Evolutionary conservation across 2,888 invertebrate species (phyloP).

Genomic region (Tryphoninae sp.): DNA sequence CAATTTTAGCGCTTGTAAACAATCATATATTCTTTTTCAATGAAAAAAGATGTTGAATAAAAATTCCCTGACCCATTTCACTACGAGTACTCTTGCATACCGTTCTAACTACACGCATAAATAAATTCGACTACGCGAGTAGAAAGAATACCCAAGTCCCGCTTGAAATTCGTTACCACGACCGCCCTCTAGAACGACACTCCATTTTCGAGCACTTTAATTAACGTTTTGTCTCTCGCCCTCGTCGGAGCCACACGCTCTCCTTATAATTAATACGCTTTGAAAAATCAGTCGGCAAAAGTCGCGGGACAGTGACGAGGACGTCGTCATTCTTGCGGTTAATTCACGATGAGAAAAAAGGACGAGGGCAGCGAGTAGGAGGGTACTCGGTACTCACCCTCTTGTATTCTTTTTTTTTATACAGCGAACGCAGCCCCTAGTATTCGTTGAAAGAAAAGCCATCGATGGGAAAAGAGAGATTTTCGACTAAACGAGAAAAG

Average conservation of each 20-base stretch:
- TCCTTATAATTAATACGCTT: conserved; percentile 76
- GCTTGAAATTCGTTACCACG: conserved; percentile 74
- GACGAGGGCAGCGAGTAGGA: no score
- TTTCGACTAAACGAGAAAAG: conserved; percentile 23
- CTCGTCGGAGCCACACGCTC: conserved; percentile 44
- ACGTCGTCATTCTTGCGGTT: conserved; percentile 13
- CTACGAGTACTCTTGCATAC: no score
- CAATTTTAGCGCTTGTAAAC: no score
- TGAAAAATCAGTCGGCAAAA: conserved; percentile 73
- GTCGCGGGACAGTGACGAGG: conserved; percentile 39
- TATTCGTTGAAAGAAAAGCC: not conserved
- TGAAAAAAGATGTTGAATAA: no score
- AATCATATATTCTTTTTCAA: no score
- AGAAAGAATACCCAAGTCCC: conserved; percentile 31
- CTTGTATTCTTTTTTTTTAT: conserved; percentile 8
- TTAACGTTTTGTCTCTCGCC: conserved; percentile 74
- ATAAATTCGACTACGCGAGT: not conserved
- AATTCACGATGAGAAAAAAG: not conserved
- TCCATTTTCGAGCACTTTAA: conserved; percentile 77
- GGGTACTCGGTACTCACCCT: not conserved
- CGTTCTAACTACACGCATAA: no score
- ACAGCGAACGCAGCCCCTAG: not conserved
- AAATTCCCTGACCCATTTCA: no score
- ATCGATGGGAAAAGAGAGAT: conserved; percentile 1
- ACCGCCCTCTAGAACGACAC: conserved; percentile 73